Base-by-base conservation (phyloP, 2,797 vertebrate genomes). In the Botia almorhae region DNA sequence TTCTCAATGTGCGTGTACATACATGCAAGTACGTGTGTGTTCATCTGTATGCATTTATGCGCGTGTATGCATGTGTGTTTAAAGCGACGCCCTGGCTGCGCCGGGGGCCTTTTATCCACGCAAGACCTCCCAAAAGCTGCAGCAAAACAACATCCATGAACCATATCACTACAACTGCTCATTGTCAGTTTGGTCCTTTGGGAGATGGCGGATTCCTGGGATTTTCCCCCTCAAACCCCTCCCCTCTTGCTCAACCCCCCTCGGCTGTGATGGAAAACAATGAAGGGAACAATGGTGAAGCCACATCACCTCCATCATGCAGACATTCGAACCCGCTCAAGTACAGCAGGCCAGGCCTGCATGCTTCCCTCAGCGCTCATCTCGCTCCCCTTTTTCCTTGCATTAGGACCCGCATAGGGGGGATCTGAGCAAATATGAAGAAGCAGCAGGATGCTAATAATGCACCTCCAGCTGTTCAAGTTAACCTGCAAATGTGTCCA, bases 401-500 rank as follows among this genome's bases (percentile, higher is more conserved):
- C 81, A 83, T 83, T 82, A 84, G 84, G 80, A 92, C 91, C 91
- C 91, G 90, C 89, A 92, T 89, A 92, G 91, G 82, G 88, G 91
- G 91, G 91, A 84, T 89, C 92, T 89, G 90, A 95, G 95, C 95
- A 96, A 97, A 97, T 97, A 97, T 95, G 96, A 97, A 94, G 93
- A 94, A 97, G 94, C 97, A 97, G 97, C 96, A 95, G 96, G 97
- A 95, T 92, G 95, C 96, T 98, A 98, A 98, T 98, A 98, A 97
- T 96, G 95, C 95, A 93, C 94, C 96, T 98, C 97, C 97, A 98
- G 97, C 97, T 98, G 97, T 96, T 97, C 95, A 95, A 96, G 96
- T 98, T 98, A 98, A 98, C 97, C 97, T 98, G 96, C 96, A 97
- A 96, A 98, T 96, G 94, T 96, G 96, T 95, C 96, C 97, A 98